Conservation (phyloP, 2,797 vertebrate species). For the Serranus cabrilla region DNA sequence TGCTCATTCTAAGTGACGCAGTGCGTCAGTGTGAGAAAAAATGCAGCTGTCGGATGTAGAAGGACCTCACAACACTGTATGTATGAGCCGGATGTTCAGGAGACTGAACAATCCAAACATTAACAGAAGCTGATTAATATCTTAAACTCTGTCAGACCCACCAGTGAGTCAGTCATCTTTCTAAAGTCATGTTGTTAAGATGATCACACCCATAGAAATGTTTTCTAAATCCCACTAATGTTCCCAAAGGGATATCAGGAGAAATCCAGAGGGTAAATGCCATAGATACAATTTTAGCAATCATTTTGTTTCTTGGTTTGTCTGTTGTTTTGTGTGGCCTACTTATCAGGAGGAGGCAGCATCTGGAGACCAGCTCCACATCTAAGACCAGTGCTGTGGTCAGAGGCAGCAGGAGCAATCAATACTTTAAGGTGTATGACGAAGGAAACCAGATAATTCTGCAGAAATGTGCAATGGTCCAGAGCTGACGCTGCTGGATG, state of each 20-base stretch:
- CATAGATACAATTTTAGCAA: background rate
- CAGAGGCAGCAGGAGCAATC: constrained; percentile 1
- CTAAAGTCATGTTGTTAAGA: constrained; percentile 4
- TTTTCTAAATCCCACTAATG: background rate
- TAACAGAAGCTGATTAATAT: constrained; percentile 36
- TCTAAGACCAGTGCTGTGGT: constrained; percentile 16
- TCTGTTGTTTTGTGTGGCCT: background rate
- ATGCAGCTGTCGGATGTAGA: constrained; percentile 36
- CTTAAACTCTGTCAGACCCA: constrained; percentile 32
- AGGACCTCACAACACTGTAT: constrained; percentile 30
- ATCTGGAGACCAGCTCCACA: constrained; percentile 4
- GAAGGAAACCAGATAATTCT: background rate
- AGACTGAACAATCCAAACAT: constrained; percentile 38
- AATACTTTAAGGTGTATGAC: background rate
- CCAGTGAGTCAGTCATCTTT: constrained; percentile 7
- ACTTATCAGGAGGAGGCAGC: background rate
- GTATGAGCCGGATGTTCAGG: constrained; percentile 23
- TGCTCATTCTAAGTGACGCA: constrained; percentile 27
- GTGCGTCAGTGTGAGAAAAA: constrained; percentile 35
- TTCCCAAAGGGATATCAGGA: background rate
- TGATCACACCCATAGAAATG: constrained; percentile 15
- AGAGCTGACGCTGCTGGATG: constrained; percentile 16
- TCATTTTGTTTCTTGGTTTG: background rate
- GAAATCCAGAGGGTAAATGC: background rate
- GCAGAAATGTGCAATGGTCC: background rate